phyloP scores from a whole-genome alignment of 2,888 invertebrate species.

The Helobdella robusta region DNA sequence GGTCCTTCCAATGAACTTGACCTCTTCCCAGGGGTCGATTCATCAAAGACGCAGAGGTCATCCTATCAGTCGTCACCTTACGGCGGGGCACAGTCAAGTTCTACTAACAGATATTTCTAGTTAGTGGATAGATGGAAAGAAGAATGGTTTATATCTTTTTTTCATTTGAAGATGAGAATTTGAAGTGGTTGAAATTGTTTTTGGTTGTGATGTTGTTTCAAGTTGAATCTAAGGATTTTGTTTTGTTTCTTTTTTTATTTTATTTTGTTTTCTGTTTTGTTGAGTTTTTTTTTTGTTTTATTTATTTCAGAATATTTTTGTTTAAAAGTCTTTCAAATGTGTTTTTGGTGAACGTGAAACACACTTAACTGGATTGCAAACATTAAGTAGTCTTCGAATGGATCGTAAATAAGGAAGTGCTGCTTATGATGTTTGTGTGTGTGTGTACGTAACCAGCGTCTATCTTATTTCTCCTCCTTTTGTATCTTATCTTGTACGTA shows the following conservation, averaged over 20 bases:
- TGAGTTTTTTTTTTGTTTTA: not conserved
- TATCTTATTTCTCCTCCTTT: too few relatives aligned
- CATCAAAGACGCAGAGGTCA: not conserved
- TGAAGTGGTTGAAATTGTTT: not conserved
- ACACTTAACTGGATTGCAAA: too few relatives aligned
- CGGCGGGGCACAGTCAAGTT: conserved; percentile 13
- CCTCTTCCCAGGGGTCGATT: not conserved
- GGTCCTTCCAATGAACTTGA: conserved; percentile 1
- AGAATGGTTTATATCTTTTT: not conserved
- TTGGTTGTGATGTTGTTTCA: not conserved
- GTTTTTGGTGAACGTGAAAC: too few relatives aligned
- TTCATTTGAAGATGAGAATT: not conserved
- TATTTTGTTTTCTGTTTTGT: not conserved
- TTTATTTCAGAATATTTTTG: too few relatives aligned
- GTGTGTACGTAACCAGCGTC: too few relatives aligned
- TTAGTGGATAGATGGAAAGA: too few relatives aligned
- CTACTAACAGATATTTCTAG: conserved; percentile 20
- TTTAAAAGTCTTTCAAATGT: too few relatives aligned
- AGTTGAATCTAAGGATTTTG: not conserved
- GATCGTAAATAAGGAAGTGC: too few relatives aligned
- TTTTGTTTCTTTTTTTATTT: conserved; percentile 1
- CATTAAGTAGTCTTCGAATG: too few relatives aligned
- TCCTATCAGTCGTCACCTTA: conserved; percentile 16
- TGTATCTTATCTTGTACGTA: too few relatives aligned
- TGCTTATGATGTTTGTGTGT: too few relatives aligned